Base-by-base conservation (phyloP, 2,113 vertebrate species). In the Dasyprocta punctata region DNA sequence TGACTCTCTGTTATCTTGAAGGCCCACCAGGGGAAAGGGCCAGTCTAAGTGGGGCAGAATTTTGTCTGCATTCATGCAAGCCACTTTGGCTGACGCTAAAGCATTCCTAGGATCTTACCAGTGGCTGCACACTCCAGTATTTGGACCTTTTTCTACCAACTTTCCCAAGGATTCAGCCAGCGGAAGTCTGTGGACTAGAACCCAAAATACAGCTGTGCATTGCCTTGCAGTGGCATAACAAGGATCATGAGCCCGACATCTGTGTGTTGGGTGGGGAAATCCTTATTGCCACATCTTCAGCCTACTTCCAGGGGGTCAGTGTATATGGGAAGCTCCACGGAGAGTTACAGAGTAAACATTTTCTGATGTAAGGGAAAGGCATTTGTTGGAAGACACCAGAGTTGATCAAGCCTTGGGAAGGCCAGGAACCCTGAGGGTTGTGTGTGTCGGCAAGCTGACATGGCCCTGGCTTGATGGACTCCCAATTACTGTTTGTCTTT, bases 21-120 rank as follows among this genome's bases (percentile, higher is more conserved):
- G 80, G 92, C 19, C 69, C 83, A 69, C 28, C 30, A 85, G 30
- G 44, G 89, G 69, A 86, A 90, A 90, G 41, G 47, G 26, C 60
- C 33, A 54, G 16, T 67, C 8, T 81, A 77, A 61, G 11, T 88
- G 44, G 81, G 44, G 61, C 26, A 71, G 67, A 86, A 26, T 75
- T 60, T 91, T 93, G 36, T 94, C 14, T 75, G 17, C 5, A 36
- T 56, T 96, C 30, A 69, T 13, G 12, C 33, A 54, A 60, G 7
- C 58, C 16, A 54, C 58, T 9, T 54, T 84, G 44, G 47, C 63
- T 67, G 41, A 91, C 56, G 41, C 47, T 33, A 83, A 94, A 58
- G 90, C n/a, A 67, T 94, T 96, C 89, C 49, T 73, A 54, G 81
- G 63, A 52, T 92, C 82, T 86, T 93, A 81, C 33, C n/a, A 93